Evolutionary conservation across 2,888 invertebrate genomes (phyloP), one percentile per base, ranked within the genome.

Genomic region (Psylliodes chrysocephalus): DNA sequence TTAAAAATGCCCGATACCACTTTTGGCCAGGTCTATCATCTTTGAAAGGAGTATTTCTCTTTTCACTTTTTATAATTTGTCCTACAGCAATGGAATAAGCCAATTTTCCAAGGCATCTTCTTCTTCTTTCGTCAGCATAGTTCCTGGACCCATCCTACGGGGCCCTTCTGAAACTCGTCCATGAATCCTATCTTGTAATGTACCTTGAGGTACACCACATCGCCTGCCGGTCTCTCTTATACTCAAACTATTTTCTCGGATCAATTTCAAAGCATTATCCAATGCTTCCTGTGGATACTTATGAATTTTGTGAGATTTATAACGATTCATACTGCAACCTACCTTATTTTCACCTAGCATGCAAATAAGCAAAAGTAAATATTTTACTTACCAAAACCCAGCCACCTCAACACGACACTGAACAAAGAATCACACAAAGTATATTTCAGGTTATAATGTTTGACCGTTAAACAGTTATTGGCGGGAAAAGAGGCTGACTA

Each of bases 161-260:
- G 10, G n/a, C 10, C 33, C 30, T 25, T 25, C 25, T 25, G 25
- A 25, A 25, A 25, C 25, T 25, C 25, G 25, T 25, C 25, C 25
- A 25, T 25, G 25, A 25, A 60, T 30, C 22, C 60, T 40, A 46
- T 65, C 63, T 40, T 60, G 60, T 18, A 68, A 46, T n/a, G 63
- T 68, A 12, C 47, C 54, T 33, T 60, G 51, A 8, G 66, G 68
- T 15, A 66, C 59, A 40, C 59, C n/a, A 54, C 60, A 64, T 40
- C 25, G 14, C 44, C 63, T 55, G 33, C 65, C 51, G 2, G 60
- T 55, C 47, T 60, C 63, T 35, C 63, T 59, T 42, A 65, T 60
- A 8, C 30, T 35, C 47, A 60, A 38, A 47, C 49, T 19, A 25
- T 64, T 52, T 55, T 56, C 56, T 15, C 60, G 30, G 10, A 67